Conservation (phyloP, 2,113 vertebrate species). For the Paralichthys olivaceus region DNA sequence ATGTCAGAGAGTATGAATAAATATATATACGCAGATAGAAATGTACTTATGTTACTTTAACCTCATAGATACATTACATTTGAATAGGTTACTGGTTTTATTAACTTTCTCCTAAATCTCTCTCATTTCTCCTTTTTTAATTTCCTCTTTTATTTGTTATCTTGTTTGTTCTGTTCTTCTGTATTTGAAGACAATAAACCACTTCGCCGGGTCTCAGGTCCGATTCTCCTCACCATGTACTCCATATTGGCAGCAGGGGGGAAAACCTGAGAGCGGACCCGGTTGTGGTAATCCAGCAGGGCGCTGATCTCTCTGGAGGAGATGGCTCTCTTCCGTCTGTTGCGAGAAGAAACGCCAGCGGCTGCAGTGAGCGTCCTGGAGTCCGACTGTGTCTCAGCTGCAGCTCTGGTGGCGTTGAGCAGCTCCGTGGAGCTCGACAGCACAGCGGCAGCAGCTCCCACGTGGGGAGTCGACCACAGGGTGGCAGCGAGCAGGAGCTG, state of each 20-base stretch:
- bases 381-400: neutral
- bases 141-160: too few species aligned
- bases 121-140: too few species aligned
- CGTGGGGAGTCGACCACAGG: slow-evolving; percentile 80
- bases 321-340: slow-evolving; percentile 80
- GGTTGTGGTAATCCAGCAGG: slow-evolving; percentile 91
- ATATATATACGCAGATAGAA: too few species aligned
- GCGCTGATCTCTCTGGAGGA: slow-evolving; percentile 81
- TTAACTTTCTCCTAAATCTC: too few species aligned
- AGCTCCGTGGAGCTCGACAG: slow-evolving; percentile 72
- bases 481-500: slow-evolving; percentile 81
- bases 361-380: slow-evolving; percentile 18
- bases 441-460: slow-evolving; percentile 38
- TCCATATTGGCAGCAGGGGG: slow-evolving; percentile 92
- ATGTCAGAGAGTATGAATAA: too few species aligned
- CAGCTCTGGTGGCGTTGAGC: slow-evolving; percentile 14
- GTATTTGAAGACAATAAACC: too few species aligned
- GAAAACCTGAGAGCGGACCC: slow-evolving; percentile 86
- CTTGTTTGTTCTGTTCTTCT: too few species aligned
- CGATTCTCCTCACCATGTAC: slow-evolving; percentile 85
- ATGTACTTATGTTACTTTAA: too few species aligned
- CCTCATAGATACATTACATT: too few species aligned
- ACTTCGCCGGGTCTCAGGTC: slow-evolving; percentile 20
- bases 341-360: slow-evolving; percentile 51
- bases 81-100: too few species aligned